phyloP scores from a whole-genome alignment of 2,888 invertebrate genomes.

The Tachystola acroxantha region DNA sequence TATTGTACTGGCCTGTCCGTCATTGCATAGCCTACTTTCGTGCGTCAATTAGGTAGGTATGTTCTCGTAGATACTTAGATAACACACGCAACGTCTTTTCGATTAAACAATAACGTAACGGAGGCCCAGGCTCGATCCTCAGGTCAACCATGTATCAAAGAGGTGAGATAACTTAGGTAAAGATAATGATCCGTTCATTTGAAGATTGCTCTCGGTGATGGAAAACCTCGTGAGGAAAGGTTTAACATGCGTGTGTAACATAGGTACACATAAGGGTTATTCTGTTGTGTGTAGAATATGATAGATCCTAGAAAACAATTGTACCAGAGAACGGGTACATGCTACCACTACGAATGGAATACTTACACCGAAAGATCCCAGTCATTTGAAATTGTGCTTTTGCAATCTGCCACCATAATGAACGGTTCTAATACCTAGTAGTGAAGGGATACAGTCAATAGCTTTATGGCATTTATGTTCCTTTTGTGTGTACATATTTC shows the following conservation, averaged over 20 bases:
- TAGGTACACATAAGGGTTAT: too few species aligned
- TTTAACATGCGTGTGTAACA: too few species aligned
- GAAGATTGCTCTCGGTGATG: too few species aligned
- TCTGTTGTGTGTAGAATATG: too few species aligned
- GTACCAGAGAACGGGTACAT: too few species aligned
- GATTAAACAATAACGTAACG: slow-evolving; percentile 29
- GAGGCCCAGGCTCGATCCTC: too few species aligned
- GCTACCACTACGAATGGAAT: slow-evolving; percentile 15
- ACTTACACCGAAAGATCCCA: slow-evolving; percentile 8
- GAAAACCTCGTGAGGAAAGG: too few species aligned
- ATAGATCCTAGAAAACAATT: too few species aligned
- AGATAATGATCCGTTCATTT: too few species aligned
- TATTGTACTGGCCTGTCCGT: slow-evolving; percentile 1
- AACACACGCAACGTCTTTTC: slow-evolving; percentile 40
- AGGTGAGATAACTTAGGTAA: too few species aligned
- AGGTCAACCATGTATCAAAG: too few species aligned
- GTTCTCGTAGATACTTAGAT: too few species aligned
- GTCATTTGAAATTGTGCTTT: slow-evolving; percentile 20
- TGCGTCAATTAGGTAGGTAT: slow-evolving; percentile 45
- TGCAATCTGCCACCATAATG: slow-evolving; percentile 19
- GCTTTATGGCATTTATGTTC: slow-evolving; percentile 5
- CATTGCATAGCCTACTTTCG: slow-evolving; percentile 17
- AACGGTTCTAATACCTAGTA: slow-evolving; percentile 17
- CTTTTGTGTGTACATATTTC: neutral
- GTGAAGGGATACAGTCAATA: slow-evolving; percentile 19